phyloP scores from a whole-genome alignment of 2,113 vertebrate species.

The Pristiophorus japonicus region DNA sequence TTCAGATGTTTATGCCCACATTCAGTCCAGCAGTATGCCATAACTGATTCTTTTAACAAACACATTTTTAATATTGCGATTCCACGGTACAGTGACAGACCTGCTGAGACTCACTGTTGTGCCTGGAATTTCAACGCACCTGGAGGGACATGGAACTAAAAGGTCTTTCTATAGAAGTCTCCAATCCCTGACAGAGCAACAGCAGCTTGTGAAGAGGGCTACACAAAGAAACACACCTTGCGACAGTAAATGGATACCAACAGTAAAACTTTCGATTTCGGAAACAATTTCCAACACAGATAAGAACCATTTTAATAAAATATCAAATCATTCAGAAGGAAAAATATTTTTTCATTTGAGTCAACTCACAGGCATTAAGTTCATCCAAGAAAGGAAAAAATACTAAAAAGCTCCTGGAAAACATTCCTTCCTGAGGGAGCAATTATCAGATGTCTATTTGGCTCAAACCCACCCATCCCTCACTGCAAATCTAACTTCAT shows the following conservation, averaged over 20 bases:
- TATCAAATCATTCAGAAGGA: neutral
- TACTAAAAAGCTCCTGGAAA: neutral
- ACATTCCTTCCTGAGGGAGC: neutral
- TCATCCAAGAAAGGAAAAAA: neutral
- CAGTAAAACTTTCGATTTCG: neutral
- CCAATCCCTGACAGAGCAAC: neutral
- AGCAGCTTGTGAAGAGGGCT: neutral
- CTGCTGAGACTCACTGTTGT: neutral
- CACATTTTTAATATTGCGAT: neutral
- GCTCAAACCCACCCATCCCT: slow-evolving; percentile 1
- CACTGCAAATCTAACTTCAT: neutral
- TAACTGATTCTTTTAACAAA: neutral
- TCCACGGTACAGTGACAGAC: neutral
- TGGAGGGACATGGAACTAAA: neutral
- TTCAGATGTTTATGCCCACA: neutral
- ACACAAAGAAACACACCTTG: neutral
- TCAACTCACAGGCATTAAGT: neutral
- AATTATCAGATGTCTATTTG: neutral
- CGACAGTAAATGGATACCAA: neutral
- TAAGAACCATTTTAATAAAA: neutral
- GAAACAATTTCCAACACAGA: neutral
- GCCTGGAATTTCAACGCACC: neutral
- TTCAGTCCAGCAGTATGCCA: neutral
- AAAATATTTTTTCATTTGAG: neutral
- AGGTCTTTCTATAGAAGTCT: neutral